phyloP scores from a whole-genome alignment of 2,888 invertebrate genomes.

The Eledona agricola region DNA sequence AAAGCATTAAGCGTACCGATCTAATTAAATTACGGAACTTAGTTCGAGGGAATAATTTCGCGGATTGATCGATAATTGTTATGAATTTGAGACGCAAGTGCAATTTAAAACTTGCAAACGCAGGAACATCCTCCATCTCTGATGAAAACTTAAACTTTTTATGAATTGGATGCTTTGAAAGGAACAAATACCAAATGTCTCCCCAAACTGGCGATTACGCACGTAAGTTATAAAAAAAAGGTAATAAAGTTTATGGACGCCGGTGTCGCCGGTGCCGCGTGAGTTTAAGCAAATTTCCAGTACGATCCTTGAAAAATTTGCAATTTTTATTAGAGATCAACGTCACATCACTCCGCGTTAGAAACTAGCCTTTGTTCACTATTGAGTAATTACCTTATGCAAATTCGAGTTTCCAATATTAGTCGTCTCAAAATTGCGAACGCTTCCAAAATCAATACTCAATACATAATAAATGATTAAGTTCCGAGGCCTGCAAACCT shows the following conservation, averaged over 20 bases:
- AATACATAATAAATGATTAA: not conserved
- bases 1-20: slow-evolving; percentile 18
- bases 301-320: slow-evolving; percentile 2
- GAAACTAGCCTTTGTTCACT: no score
- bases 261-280: no score
- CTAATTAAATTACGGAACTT: slow-evolving; percentile 11
- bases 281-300: slow-evolving; percentile 8
- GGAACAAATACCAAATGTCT: slow-evolving; percentile 16
- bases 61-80: slow-evolving; percentile 8
- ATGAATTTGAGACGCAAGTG: not conserved
- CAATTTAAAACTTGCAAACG: slow-evolving; percentile 1
- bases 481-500: not conserved
- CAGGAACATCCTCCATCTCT: no score
- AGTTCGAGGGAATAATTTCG: slow-evolving; percentile 9
- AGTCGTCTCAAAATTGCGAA: slow-evolving; percentile 1
- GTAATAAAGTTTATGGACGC: slow-evolving; percentile 20
- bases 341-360: slow-evolving; percentile 1
- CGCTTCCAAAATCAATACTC: slow-evolving; percentile 2
- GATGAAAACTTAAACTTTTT: slow-evolving; percentile 12
- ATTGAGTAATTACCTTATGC: slow-evolving; percentile 8
- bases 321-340: slow-evolving; percentile 3
- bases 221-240: slow-evolving; percentile 22
- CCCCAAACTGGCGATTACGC: slow-evolving; percentile 16
- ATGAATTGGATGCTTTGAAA: slow-evolving; percentile 3
- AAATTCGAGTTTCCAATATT: slow-evolving; percentile 6